Conservation (phyloP, 2,888 invertebrate genomes). For the Lasioglossum vierecki region DNA sequence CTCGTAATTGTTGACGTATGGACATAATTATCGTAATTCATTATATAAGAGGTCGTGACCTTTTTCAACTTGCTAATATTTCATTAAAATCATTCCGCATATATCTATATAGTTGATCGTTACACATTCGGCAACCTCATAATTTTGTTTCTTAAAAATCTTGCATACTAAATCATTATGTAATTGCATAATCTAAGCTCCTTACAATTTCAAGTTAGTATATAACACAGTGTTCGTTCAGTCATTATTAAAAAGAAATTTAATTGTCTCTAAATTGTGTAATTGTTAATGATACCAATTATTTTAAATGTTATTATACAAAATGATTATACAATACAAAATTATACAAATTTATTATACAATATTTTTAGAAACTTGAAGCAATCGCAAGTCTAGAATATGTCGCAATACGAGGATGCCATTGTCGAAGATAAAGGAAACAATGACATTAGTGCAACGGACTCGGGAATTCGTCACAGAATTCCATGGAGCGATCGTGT, state of each 20-base stretch:
- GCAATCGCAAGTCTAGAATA: constrained; percentile 49
- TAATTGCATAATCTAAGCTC: neutral
- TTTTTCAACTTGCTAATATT: constrained; percentile 10
- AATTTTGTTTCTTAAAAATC: neutral
- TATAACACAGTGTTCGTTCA: neutral
- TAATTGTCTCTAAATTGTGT: neutral
- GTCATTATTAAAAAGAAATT: no score
- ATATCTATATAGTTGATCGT: constrained; percentile 6
- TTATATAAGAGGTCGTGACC: constrained; percentile 56
- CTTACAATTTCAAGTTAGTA: neutral
- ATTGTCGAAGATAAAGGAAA: constrained; percentile 73
- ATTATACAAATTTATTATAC: no score
- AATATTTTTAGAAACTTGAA: constrained; percentile 30
- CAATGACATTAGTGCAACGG: constrained; percentile 47
- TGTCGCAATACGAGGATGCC: constrained; percentile 75
- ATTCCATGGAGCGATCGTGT: constrained; percentile 82
- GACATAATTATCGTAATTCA: constrained; percentile 33
- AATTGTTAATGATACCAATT: neutral
- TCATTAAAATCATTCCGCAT: neutral
- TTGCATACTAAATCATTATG: neutral
- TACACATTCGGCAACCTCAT: neutral
- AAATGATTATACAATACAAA: no score
- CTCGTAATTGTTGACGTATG: constrained; percentile 22
- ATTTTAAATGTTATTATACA: neutral
- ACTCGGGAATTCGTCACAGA: constrained; percentile 78